These are phyloP conservation scores for Myrmecophaga tridactyla DNA, from an alignment of 2,113 vertebrate species.

Conservation along the genomic window DNA sequence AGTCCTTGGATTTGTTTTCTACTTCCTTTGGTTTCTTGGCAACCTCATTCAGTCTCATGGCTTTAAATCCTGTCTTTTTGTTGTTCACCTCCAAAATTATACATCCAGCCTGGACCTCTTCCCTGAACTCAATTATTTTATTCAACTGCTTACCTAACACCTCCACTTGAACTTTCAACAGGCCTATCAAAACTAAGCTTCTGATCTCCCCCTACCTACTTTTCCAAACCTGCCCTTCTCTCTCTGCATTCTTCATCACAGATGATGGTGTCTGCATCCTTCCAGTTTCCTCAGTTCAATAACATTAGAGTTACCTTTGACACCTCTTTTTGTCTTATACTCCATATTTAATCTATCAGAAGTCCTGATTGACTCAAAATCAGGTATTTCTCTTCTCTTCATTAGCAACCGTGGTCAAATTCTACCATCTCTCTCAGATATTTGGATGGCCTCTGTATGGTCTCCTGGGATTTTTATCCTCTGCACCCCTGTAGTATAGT, in stretches of 20 bases:
- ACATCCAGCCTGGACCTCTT: not conserved
- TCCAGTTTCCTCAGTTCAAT: not conserved
- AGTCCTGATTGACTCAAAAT: not conserved
- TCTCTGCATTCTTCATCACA: not conserved
- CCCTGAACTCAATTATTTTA: not conserved
- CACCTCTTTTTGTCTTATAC: not conserved
- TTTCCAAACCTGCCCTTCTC: not conserved
- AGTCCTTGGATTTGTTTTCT: not conserved
- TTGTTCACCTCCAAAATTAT: not conserved
- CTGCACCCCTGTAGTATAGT: not conserved
- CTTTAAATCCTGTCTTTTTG: not conserved
- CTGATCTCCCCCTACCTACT: not conserved
- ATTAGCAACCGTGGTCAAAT: not conserved
- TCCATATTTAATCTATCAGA: not conserved
- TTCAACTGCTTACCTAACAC: not conserved
- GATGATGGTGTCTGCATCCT: not conserved
- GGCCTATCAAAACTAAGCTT: not conserved
- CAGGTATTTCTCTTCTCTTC: not conserved
- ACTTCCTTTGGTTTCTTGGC: not conserved
- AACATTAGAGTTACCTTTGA: not conserved
- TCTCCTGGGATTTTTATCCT: not conserved
- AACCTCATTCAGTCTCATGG: not conserved
- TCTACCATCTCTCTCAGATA: not conserved
- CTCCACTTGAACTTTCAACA: not conserved
- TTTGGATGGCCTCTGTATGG: not conserved